phyloP scores from a whole-genome alignment of 1,140 invertebrate genomes.

The Meloidogyne floridensis region DNA sequence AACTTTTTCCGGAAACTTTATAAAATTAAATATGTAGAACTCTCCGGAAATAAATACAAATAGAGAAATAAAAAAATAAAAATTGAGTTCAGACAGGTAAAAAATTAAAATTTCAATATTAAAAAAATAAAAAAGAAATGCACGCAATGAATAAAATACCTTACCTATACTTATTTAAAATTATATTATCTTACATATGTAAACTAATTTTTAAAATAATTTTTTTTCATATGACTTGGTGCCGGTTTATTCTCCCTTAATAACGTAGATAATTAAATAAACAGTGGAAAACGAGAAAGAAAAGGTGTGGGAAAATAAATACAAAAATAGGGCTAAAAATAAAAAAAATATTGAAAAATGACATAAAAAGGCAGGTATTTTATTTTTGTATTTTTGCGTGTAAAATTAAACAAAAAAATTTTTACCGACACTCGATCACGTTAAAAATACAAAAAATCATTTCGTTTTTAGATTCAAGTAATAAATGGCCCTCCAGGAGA shows the following conservation, averaged over 20 bases:
- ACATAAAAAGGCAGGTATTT: no score
- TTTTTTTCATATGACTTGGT: background rate
- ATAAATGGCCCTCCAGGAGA: background rate
- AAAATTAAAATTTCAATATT: no score
- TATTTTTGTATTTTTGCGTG: no score
- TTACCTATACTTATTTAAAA: background rate
- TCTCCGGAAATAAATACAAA: no score
- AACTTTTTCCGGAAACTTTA: no score
- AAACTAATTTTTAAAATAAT: background rate
- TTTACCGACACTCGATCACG: background rate
- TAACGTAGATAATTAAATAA: background rate
- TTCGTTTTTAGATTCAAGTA: background rate
- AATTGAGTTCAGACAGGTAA: no score
- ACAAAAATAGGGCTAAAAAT: background rate
- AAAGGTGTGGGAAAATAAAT: background rate
- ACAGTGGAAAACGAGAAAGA: background rate
- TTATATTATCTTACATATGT: background rate
- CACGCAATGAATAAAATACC: background rate
- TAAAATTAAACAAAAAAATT: no score
- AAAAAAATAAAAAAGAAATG: background rate
- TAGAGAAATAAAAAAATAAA: no score
- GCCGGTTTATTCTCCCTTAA: background rate
- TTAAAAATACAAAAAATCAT: background rate
- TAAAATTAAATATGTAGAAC: no score
- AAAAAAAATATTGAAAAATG: background rate